Evolutionary conservation across 2,113 vertebrate genomes (phyloP).

Genomic region (Equus przewalskii): DNA sequence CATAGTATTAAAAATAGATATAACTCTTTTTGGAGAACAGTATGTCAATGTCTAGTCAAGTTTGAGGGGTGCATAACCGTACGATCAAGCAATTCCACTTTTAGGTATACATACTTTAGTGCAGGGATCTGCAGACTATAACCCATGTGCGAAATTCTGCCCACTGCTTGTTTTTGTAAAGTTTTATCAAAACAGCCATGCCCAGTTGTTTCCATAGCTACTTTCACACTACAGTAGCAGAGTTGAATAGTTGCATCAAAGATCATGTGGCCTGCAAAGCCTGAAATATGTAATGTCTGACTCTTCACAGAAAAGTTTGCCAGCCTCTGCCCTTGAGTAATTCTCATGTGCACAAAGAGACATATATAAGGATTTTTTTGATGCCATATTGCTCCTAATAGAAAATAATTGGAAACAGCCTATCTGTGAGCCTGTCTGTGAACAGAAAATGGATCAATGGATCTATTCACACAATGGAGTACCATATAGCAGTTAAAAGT

Average conservation of each 20-base stretch:
- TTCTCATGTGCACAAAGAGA: neutral
- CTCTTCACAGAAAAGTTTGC: neutral
- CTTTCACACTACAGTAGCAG: neutral
- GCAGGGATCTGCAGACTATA: neutral
- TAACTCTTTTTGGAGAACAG: neutral
- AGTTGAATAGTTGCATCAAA: neutral
- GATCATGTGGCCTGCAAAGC: neutral
- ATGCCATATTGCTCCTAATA: neutral
- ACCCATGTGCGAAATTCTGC: neutral
- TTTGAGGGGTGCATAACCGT: neutral
- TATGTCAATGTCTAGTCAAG: neutral
- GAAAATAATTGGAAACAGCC: slow-evolving; percentile 1
- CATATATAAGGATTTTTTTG: neutral
- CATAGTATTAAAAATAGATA: neutral
- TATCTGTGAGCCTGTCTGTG: neutral
- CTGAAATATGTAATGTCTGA: neutral
- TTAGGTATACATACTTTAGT: neutral
- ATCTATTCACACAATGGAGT: neutral
- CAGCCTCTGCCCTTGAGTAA: neutral
- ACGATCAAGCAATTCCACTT: neutral
- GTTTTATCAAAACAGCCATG: neutral
- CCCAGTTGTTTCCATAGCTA: neutral
- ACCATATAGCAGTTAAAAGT: neutral
- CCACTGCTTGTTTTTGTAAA: neutral
- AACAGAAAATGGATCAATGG: slow-evolving; percentile 1